Conservation (phyloP, 2,888 invertebrate genomes). For the Morpho helenor region DNA sequence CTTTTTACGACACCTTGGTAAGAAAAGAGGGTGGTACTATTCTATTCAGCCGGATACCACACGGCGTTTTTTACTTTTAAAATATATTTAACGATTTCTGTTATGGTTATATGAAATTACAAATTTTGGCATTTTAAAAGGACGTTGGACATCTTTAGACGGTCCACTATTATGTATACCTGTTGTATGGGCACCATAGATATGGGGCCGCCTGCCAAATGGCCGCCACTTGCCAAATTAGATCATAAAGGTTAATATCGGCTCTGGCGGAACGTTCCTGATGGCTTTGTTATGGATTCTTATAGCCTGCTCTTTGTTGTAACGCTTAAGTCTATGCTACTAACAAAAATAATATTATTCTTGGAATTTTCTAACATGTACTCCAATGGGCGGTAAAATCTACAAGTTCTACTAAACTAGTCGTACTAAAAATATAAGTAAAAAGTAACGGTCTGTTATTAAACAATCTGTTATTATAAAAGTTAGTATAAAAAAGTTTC, state of each 20-base stretch:
- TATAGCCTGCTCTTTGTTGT: constrained; percentile 10
- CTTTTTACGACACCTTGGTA: too few species aligned
- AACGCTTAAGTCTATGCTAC: not conserved
- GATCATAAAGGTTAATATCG: constrained; percentile 68
- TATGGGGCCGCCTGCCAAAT: constrained; percentile 53
- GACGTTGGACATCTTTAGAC: constrained; percentile 19
- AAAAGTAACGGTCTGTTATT: too few species aligned
- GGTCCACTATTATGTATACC: constrained; percentile 38
- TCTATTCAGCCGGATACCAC: too few species aligned
- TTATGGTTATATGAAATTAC: constrained; percentile 3
- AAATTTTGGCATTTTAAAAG: constrained; percentile 29
- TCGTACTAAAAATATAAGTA: too few species aligned
- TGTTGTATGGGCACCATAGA: constrained; percentile 47
- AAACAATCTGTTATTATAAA: too few species aligned
- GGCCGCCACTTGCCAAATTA: constrained; percentile 60
- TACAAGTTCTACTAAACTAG: too few species aligned
- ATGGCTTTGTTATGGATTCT: constrained; percentile 30
- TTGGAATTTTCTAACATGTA: too few species aligned
- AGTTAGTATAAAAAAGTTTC: too few species aligned
- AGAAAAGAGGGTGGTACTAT: too few species aligned
- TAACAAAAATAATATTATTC: not conserved
- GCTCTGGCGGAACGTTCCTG: constrained; percentile 29
- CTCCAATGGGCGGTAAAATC: too few species aligned
- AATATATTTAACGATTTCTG: too few species aligned
- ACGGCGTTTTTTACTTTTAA: too few species aligned